A percentile compares a stretch with the other conserved stretches of the same genome.
These are phyloP conservation scores for Xiphorhynchus erythropygius DNA, from an alignment of 2,797 vertebrate species.

Conservation along the genomic window DNA sequence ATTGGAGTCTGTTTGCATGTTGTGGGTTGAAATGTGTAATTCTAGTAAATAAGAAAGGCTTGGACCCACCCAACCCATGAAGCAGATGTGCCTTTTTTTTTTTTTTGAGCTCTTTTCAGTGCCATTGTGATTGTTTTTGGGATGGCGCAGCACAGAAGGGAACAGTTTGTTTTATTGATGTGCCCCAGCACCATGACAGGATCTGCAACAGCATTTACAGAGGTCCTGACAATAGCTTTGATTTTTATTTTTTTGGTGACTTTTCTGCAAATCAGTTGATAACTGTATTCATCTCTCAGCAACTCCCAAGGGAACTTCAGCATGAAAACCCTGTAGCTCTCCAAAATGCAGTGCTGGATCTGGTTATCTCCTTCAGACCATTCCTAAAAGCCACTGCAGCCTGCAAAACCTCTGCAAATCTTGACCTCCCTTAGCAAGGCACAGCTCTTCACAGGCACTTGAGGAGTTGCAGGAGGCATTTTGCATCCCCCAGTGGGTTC, in stretches of 20 bases:
- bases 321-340: neutral
- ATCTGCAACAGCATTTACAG: neutral
- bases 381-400: neutral
- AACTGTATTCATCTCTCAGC: neutral
- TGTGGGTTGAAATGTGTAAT: conserved; percentile 44
- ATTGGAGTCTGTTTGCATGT: neutral
- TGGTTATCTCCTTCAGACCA: neutral
- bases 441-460: neutral
- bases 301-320: neutral
- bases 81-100: neutral
- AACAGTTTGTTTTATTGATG: neutral
- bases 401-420: neutral
- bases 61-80: neutral
- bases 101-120: neutral
- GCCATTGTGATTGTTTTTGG: neutral
- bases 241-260: neutral
- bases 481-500: neutral
- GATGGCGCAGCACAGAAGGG: neutral
- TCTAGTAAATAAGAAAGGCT: neutral
- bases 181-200: neutral
- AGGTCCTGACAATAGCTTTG: neutral
- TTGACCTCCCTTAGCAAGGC: neutral
- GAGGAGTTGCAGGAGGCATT: conserved; percentile 24
- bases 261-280: neutral
- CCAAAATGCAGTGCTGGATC: neutral